phyloP scores from a whole-genome alignment of 1,140 invertebrate species.

The Diabrotica virgifera region DNA sequence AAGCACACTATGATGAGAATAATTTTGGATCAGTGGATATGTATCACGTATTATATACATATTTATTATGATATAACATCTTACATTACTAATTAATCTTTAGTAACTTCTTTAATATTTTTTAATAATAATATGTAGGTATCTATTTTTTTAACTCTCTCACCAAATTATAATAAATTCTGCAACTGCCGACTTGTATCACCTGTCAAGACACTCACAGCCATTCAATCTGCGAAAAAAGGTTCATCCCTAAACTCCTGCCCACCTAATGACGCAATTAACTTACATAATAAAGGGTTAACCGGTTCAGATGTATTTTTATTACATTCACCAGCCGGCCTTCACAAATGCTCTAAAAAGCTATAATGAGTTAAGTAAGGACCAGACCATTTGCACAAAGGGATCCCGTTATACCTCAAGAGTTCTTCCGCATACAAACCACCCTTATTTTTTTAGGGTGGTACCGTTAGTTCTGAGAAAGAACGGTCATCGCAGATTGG shows the following conservation, averaged over 20 bases:
- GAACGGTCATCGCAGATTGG: not conserved
- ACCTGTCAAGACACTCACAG: not conserved
- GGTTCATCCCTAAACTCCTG: not conserved
- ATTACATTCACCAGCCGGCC: conserved; percentile 1
- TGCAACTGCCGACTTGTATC: not conserved
- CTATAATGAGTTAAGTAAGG: not conserved
- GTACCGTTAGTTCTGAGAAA: not conserved
- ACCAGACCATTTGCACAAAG: not conserved
- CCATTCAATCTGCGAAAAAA: not conserved
- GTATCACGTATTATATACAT: too few species aligned
- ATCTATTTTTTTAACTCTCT: too few species aligned
- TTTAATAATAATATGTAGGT: too few species aligned
- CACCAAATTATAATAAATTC: too few species aligned
- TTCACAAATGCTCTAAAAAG: conserved; percentile 3
- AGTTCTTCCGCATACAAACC: conserved; percentile 1
- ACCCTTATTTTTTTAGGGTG: not conserved
- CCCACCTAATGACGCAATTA: not conserved
- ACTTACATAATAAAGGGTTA: conserved; percentile 1
- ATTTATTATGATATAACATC: too few species aligned
- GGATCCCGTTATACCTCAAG: not conserved
- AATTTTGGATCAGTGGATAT: too few species aligned
- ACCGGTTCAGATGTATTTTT: not conserved
- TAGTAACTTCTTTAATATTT: too few species aligned
- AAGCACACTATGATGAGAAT: too few species aligned
- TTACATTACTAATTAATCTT: too few species aligned